Evolutionary conservation across 2,888 invertebrate genomes (phyloP).

Genomic region (Melieria picta): DNA sequence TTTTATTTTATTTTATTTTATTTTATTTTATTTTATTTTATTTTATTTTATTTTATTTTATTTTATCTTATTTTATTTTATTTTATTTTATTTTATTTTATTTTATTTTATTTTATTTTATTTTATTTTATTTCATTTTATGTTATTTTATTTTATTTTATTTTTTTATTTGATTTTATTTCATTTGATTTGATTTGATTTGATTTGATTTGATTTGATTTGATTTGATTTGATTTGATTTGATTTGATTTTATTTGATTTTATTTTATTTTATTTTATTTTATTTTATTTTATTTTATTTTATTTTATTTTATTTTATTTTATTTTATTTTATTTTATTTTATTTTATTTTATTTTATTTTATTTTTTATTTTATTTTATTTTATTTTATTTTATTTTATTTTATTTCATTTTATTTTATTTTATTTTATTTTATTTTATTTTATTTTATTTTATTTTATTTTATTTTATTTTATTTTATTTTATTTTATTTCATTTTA

Average conservation of each 20-base stretch:
- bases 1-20: background rate
- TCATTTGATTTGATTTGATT: background rate
- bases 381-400: background rate
- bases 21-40: slow-evolving; percentile 1
- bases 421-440: slow-evolving; percentile 10
- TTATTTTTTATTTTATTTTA: slow-evolving; percentile 9
- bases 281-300: background rate
- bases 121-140: slow-evolving; percentile 7
- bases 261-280: slow-evolving; percentile 2
- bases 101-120: slow-evolving; percentile 8
- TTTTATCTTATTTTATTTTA: slow-evolving; percentile 4
- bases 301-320: slow-evolving; percentile 1
- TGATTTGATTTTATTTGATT: slow-evolving; percentile 1
- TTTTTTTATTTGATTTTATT: background rate
- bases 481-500: too few relatives aligned
- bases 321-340: background rate
- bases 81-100: slow-evolving; percentile 6
- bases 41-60: slow-evolving; percentile 8
- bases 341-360: background rate
- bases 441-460: too few relatives aligned
- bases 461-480: too few relatives aligned
- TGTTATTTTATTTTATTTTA: background rate
- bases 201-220: background rate
- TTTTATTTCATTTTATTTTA: slow-evolving; percentile 7
- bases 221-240: slow-evolving; percentile 6